Percentiles rank a stretch among this genome's conserved stretches.
Conservation (phyloP, 2,797 vertebrate species). For the Petrocephalus schoutedeni region DNA sequence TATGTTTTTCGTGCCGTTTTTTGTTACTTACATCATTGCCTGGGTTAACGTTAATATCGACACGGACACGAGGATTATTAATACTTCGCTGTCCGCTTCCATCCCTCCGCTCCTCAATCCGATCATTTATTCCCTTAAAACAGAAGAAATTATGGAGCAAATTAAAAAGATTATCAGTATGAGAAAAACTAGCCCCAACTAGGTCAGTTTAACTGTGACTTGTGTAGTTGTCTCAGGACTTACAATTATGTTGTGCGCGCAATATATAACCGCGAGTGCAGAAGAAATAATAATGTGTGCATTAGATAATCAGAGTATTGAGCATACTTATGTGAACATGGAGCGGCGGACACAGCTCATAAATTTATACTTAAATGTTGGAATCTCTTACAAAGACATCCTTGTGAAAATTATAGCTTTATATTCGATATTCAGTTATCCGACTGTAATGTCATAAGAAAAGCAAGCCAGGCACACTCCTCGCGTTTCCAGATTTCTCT, state of each 20-base stretch:
- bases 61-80: slow-evolving; percentile 30
- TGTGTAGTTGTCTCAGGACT: background rate
- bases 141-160: slow-evolving; percentile 24
- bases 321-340: background rate
- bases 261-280: background rate
- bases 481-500: too few relatives aligned
- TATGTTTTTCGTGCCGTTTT: slow-evolving; percentile 21
- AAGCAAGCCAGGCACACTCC: too few relatives aligned
- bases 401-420: background rate
- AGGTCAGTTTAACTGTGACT: background rate
- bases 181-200: slow-evolving; percentile 10
- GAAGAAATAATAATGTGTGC: background rate
- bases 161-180: slow-evolving; percentile 17
- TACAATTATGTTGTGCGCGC: background rate
- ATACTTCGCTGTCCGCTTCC: slow-evolving; percentile 22
- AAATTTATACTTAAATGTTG: background rate
- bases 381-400: background rate
- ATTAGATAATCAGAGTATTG: background rate
- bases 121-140: slow-evolving; percentile 30
- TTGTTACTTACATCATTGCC: slow-evolving; percentile 21
- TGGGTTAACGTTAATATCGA: slow-evolving; percentile 28
- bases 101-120: slow-evolving; percentile 29
- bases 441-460: too few relatives aligned
- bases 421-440: background rate
- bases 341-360: background rate